These are phyloP conservation scores for Eudyptes chrysolophus DNA, from an alignment of 2,113 vertebrate genomes.

Conservation along the genomic window DNA sequence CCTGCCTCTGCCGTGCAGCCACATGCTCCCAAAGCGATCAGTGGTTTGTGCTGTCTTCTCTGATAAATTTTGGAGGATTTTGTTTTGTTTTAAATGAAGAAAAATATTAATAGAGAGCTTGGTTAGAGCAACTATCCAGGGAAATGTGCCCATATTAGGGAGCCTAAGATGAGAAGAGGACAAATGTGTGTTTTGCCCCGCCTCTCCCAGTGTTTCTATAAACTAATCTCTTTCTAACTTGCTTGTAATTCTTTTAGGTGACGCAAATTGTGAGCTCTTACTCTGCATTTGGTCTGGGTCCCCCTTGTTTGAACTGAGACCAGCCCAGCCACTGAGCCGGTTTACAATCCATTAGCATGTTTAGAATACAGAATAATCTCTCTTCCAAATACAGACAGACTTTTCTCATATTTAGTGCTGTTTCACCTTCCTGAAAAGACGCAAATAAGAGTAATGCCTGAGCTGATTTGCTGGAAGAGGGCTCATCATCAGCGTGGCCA, in stretches of 20 bases:
- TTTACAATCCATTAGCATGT: not conserved
- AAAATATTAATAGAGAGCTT: not conserved
- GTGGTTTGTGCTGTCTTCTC: not conserved
- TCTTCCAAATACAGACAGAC: not conserved
- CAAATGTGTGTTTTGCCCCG: not conserved
- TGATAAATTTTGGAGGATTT: not conserved
- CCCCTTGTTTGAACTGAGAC: not conserved
- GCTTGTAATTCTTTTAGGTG: not conserved
- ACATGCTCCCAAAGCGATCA: not conserved
- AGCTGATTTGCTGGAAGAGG: not conserved
- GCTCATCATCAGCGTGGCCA: accelerated
- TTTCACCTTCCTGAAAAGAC: not conserved
- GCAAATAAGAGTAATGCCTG: not conserved
- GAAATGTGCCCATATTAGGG: not conserved
- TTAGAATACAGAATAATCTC: not conserved
- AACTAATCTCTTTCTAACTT: not conserved
- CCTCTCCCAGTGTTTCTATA: not conserved
- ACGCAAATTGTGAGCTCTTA: not conserved
- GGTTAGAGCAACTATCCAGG: not conserved
- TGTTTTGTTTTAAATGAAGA: not conserved
- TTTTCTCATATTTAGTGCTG: not conserved
- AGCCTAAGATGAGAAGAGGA: not conserved
- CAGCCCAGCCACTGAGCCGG: not conserved
- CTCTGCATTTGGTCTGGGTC: not conserved
- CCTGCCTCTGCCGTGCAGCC: not conserved